Conservation (phyloP, 1,140 invertebrate species). For the Drosophila bipectinata region DNA sequence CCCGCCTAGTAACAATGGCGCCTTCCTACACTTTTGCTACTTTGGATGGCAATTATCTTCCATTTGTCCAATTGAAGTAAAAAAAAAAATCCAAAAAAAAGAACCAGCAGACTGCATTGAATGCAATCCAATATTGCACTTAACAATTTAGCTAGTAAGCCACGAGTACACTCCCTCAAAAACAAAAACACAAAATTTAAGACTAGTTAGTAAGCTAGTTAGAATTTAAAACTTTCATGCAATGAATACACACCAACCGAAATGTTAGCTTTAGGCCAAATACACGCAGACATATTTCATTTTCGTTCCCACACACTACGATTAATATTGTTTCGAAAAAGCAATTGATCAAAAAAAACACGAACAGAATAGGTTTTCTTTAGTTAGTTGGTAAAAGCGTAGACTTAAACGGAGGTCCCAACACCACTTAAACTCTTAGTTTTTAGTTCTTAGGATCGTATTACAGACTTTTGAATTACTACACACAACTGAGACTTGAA, state of each 20-base stretch:
- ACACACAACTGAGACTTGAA: slow-evolving; percentile 12
- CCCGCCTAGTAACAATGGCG: slow-evolving; percentile 31
- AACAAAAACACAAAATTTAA: slow-evolving; percentile 26
- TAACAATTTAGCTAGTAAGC: slow-evolving; percentile 44
- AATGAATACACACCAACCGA: slow-evolving; percentile 34
- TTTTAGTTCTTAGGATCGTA: not conserved
- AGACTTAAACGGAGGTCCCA: slow-evolving; percentile 13
- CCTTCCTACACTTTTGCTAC: slow-evolving; percentile 58
- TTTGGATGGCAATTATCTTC: slow-evolving; percentile 51
- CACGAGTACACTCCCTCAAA: slow-evolving; percentile 41
- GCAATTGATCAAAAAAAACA: slow-evolving; percentile 20
- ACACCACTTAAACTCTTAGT: slow-evolving; percentile 16
- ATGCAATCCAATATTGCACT: slow-evolving; percentile 56
- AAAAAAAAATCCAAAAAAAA: slow-evolving; percentile 18
- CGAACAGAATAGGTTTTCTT: slow-evolving; percentile 19
- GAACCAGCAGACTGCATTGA: slow-evolving; percentile 68
- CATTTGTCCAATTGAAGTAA: slow-evolving; percentile 52
- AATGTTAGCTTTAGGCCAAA: slow-evolving; percentile 30
- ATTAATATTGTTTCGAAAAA: slow-evolving; percentile 13
- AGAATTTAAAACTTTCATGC: slow-evolving; percentile 40
- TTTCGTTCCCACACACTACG: slow-evolving; percentile 20
- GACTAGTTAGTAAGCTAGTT: slow-evolving; percentile 38
- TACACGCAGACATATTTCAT: slow-evolving; percentile 14
- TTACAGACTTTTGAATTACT: slow-evolving; percentile 6
- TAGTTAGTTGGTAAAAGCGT: slow-evolving; percentile 9